Conservation (phyloP, 2,113 vertebrate genomes). For the Panthera leo region DNA sequence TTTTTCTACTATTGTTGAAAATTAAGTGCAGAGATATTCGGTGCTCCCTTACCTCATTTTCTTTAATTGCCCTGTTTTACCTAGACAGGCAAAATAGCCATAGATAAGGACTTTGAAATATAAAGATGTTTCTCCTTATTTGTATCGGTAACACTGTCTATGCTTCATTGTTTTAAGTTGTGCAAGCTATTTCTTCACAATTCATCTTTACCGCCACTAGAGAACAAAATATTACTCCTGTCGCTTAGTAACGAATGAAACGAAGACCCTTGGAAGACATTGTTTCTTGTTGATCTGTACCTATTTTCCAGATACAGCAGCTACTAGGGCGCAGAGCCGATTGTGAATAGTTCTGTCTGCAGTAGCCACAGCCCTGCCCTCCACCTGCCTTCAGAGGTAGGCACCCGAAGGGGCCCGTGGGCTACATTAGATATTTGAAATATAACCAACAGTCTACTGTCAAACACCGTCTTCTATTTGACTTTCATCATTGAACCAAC, state of each 20-base stretch:
- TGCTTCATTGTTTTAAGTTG: background rate
- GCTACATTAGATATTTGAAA: background rate
- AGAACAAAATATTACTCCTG: accelerated
- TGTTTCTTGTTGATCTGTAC: background rate
- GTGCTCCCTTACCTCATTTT: background rate
- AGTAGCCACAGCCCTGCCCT: background rate
- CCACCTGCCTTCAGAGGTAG: background rate
- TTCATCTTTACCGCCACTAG: accelerated
- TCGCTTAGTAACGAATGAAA: background rate
- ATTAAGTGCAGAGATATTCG: background rate
- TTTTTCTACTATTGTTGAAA: background rate
- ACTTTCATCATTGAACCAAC: background rate
- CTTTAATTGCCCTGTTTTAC: background rate
- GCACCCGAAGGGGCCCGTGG: accelerated
- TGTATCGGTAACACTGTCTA: background rate
- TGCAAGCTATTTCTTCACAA: background rate
- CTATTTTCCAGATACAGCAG: background rate
- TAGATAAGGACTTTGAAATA: background rate
- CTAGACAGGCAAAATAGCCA: background rate
- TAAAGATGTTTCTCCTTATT: background rate
- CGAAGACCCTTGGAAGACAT: background rate
- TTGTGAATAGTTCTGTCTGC: background rate
- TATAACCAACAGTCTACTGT: background rate
- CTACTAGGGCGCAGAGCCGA: background rate
- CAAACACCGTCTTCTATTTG: background rate